Percentiles rank a stretch among this genome's conserved stretches.
Conservation (phyloP, 2,113 vertebrate species). For the Oceanodroma tethys region DNA sequence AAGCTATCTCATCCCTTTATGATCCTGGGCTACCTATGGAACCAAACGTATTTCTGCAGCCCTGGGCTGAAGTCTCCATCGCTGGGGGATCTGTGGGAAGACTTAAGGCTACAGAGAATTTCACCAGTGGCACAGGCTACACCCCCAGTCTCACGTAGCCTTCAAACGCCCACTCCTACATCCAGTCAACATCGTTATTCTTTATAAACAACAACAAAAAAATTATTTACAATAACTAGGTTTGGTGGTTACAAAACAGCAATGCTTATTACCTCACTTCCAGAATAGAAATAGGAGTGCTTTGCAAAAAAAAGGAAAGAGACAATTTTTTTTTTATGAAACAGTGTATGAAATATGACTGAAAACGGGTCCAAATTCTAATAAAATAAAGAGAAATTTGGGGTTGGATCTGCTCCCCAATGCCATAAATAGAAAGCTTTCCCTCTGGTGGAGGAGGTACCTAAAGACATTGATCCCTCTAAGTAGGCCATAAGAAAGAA, state of each 20-base stretch:
- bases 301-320: not conserved
- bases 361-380: not conserved
- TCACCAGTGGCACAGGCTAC: not conserved
- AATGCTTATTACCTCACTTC: not conserved
- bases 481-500: not conserved
- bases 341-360: not conserved
- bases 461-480: not conserved
- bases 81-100: not conserved
- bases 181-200: not conserved
- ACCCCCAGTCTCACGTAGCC: rapidly evolving
- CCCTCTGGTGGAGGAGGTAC: not conserved
- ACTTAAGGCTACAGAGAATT: not conserved
- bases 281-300: not conserved
- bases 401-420: not conserved
- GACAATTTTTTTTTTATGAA: not conserved
- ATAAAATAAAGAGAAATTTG: not conserved
- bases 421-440: not conserved
- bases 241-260: not conserved
- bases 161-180: not conserved
- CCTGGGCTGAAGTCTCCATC: not conserved
- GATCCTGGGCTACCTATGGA: not conserved
- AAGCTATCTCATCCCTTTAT: not conserved
- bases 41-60: not conserved
- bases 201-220: not conserved
- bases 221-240: not conserved